Conservation (phyloP, 92 coral and sea anemone species). For the Zoanthus sansibaricus region DNA sequence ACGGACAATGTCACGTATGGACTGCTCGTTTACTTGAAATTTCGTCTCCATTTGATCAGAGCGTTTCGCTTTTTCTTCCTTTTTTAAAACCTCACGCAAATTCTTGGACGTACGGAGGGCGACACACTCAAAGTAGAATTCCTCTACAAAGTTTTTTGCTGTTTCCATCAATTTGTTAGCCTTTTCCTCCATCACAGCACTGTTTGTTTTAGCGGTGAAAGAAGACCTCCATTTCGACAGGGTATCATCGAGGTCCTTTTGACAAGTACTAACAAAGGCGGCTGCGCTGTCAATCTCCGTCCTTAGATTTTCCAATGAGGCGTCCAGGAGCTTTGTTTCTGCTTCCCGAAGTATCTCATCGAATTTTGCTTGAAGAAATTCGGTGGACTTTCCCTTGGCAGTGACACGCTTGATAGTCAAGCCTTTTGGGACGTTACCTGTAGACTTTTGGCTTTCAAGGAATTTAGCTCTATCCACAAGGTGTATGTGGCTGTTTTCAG, state of each 20-base stretch:
- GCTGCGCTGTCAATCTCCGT: conserved; percentile 30
- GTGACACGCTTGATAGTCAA: conserved; percentile 5
- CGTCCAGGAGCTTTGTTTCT: conserved; percentile 51
- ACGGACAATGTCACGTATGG: conserved; percentile 44
- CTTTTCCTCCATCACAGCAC: conserved; percentile 3
- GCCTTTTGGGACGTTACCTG: conserved; percentile 14
- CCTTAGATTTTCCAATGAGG: conserved; percentile 46
- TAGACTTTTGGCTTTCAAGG: not conserved
- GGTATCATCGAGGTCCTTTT: conserved; percentile 55
- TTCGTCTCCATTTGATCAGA: conserved; percentile 32
- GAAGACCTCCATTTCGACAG: conserved; percentile 47
- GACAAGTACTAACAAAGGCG: not conserved
- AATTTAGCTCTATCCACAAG: conserved; percentile 19
- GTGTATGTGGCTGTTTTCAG: conserved; percentile 38
- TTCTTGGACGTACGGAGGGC: conserved; percentile 50
- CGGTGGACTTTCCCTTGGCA: conserved; percentile 33
- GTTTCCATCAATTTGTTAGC: not conserved
- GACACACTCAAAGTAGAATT: conserved; percentile 49
- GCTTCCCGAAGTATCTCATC: conserved; percentile 52
- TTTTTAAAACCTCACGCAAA: conserved; percentile 40
- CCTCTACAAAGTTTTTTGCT: conserved; percentile 35
- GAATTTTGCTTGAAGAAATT: conserved; percentile 50
- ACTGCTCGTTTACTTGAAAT: conserved; percentile 36
- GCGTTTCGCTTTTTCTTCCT: conserved; percentile 29
- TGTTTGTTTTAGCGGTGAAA: not conserved